These are phyloP conservation scores for Lynx canadensis DNA, from an alignment of 2,113 vertebrate species.

Conservation along the genomic window DNA sequence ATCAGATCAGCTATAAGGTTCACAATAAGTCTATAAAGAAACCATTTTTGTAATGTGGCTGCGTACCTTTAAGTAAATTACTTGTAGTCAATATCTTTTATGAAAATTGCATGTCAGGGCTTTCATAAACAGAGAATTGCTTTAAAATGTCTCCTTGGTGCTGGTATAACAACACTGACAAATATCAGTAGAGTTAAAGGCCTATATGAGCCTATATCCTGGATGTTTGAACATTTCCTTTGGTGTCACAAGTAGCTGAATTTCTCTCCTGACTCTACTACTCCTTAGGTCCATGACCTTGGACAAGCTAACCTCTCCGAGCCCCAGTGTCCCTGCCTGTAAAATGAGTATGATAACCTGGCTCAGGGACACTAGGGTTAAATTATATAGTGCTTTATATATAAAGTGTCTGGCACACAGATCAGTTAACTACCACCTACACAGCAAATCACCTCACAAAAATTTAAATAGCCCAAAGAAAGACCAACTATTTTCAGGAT, in stretches of 20 bases:
- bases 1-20: not conserved
- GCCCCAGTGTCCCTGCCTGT: not conserved
- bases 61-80: not conserved
- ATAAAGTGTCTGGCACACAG: not conserved
- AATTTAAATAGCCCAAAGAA: not conserved
- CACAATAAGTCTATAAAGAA: not conserved
- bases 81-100: not conserved
- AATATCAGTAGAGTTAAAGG: not conserved
- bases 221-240: conserved; percentile 14
- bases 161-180: not conserved
- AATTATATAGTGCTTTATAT: not conserved
- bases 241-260: not conserved
- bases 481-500: conserved; percentile 32
- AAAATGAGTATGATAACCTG: not conserved
- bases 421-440: not conserved
- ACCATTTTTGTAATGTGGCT: not conserved
- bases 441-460: not conserved
- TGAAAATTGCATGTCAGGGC: conserved; percentile 25
- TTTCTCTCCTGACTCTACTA: not conserved
- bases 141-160: not conserved
- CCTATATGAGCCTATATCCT: not conserved
- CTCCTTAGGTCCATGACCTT: not conserved
- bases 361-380: not conserved
- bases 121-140: not conserved
- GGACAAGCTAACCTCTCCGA: not conserved